Evolutionary conservation across 2,113 vertebrate genomes (phyloP).

Genomic region (Urocitellus parryii): DNA sequence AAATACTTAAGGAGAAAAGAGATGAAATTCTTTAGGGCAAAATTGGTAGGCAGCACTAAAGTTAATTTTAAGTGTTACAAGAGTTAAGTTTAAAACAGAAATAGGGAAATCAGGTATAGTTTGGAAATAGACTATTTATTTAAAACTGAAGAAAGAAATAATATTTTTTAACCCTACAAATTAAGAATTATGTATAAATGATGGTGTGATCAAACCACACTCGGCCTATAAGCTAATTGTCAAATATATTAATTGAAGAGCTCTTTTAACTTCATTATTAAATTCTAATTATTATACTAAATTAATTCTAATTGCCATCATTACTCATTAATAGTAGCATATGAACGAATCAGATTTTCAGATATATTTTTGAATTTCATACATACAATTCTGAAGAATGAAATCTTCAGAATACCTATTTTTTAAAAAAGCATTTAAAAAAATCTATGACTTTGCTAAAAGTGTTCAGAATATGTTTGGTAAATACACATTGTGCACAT

Average conservation of each 20-base stretch:
- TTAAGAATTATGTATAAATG: constrained; percentile 43
- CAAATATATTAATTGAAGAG: background rate
- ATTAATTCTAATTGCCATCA: background rate
- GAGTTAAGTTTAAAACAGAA: background rate
- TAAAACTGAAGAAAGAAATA: background rate
- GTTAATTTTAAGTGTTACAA: constrained; percentile 7
- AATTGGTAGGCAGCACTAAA: background rate
- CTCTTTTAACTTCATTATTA: background rate
- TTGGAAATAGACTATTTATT: background rate
- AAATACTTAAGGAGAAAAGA: background rate
- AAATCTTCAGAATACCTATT: background rate
- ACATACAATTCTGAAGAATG: background rate
- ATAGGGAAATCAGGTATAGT: background rate
- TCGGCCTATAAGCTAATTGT: background rate
- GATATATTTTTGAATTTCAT: constrained; percentile 2
- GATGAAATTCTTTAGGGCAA: background rate
- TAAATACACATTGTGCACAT: background rate
- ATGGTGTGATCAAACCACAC: background rate
- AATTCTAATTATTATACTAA: background rate
- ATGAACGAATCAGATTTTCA: constrained; percentile 18
- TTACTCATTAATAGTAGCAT: background rate
- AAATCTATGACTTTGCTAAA: background rate
- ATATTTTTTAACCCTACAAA: background rate
- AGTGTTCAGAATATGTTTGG: background rate
- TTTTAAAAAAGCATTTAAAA: background rate